Conservation (phyloP, 2,113 vertebrate genomes). For the Paratilapia polleni region DNA sequence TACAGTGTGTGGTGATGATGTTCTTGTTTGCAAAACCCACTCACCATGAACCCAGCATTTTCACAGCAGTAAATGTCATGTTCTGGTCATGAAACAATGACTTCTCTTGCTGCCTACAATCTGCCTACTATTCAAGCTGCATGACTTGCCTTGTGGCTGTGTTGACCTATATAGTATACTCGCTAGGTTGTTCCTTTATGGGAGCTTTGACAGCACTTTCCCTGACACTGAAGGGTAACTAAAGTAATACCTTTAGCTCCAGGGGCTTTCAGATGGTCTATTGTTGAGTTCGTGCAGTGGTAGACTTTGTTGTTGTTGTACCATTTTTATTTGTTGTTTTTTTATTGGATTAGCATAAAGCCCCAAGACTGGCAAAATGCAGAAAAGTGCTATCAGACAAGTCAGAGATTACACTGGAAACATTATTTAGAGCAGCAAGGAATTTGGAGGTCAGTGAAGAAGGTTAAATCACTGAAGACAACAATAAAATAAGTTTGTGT, state of each 20-base stretch:
- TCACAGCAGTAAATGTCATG: slow-evolving; percentile 29
- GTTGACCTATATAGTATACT: not conserved
- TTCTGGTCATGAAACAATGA: not conserved
- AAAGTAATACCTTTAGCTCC: not conserved
- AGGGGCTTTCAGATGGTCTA: not conserved
- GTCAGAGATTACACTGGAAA: not conserved
- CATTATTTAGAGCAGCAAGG: not conserved
- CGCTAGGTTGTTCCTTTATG: not conserved
- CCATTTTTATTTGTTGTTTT: not conserved
- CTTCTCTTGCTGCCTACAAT: slow-evolving; percentile 11
- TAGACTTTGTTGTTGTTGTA: not conserved
- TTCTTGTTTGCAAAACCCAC: not conserved
- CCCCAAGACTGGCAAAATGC: not conserved
- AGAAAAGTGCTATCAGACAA: not conserved
- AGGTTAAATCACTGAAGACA: too few relatives aligned
- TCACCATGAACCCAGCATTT: slow-evolving; percentile 4
- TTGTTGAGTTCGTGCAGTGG: not conserved
- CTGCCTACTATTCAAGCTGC: not conserved
- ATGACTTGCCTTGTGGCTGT: slow-evolving; percentile 22
- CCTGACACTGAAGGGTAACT: not conserved
- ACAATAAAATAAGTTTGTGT: too few relatives aligned
- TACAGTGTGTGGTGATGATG: not conserved
- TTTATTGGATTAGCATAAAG: not conserved
- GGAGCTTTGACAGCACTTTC: not conserved
- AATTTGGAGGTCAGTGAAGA: not conserved